Evolutionary conservation across 1,140 invertebrate genomes (phyloP).

Genomic region (Zaprionus vittiger): DNA sequence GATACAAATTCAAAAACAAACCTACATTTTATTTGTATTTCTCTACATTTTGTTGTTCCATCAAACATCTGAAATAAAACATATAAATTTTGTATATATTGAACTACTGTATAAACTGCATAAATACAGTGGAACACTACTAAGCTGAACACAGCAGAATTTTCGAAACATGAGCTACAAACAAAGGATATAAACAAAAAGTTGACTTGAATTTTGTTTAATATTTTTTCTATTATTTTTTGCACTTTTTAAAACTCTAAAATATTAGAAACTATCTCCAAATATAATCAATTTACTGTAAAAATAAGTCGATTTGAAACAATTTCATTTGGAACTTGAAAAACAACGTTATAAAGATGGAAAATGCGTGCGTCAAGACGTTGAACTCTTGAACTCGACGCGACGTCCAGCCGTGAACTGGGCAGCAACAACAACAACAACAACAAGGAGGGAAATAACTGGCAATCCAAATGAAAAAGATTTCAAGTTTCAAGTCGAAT

Average conservation of each 20-base stretch:
- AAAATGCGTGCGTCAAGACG: constrained; percentile 59
- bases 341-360: constrained; percentile 53
- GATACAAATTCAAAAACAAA: not conserved
- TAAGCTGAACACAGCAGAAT: not conserved
- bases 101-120: not conserved
- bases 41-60: not conserved
- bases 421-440: constrained; percentile 10
- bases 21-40: not conserved
- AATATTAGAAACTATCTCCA: not conserved
- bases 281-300: not conserved
- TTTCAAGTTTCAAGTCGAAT: constrained; percentile 50
- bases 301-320: constrained; percentile 6
- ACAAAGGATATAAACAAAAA: not conserved
- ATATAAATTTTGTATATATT: rapidly evolving
- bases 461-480: constrained; percentile 35
- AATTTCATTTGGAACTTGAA: constrained; percentile 13
- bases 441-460: not conserved
- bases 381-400: constrained; percentile 61
- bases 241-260: not conserved
- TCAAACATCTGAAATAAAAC: not conserved
- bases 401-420: constrained; percentile 44
- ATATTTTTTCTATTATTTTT: not conserved
- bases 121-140: not conserved
- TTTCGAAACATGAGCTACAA: not conserved
- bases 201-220: not conserved